Evolutionary conservation across 2,888 invertebrate genomes (phyloP).

Genomic region (Leucania comma): DNA sequence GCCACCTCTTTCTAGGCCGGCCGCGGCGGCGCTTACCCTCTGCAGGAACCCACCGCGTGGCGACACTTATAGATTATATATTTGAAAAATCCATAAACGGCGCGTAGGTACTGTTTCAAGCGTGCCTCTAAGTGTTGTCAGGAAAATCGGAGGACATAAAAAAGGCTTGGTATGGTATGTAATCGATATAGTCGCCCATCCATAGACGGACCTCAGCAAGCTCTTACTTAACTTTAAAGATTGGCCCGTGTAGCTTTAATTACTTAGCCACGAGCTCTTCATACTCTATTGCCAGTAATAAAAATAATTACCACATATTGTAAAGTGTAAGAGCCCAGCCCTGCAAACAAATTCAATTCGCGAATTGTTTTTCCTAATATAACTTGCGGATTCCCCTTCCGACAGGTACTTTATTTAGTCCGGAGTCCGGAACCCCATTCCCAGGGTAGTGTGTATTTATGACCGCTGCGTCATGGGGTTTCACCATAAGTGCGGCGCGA

Average conservation of each 20-base stretch:
- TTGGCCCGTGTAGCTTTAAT: background rate
- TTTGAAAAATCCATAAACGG: no score
- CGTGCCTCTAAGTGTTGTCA: no score
- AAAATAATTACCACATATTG: constrained; percentile 42
- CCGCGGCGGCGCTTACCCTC: no score
- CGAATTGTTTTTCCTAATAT: constrained; percentile 67
- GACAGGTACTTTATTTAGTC: constrained; percentile 60
- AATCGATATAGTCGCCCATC: no score
- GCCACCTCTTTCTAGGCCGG: no score
- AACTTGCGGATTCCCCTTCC: constrained; percentile 62
- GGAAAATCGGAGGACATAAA: no score
- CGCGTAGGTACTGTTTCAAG: no score
- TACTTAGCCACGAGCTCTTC: background rate
- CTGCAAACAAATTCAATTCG: constrained; percentile 58
- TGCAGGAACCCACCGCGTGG: no score
- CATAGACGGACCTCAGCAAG: background rate
- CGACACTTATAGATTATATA: no score
- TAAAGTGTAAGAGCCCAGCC: constrained; percentile 27
- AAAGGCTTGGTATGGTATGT: no score
- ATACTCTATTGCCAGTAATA: constrained; percentile 29
- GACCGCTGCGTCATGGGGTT: constrained; percentile 80
- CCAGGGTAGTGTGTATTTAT: constrained; percentile 69
- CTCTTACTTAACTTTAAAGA: background rate
- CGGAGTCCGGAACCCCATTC: constrained; percentile 48
- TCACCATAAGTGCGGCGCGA: constrained; percentile 65